phyloP scores from a whole-genome alignment of 1,140 invertebrate species.

The Heliconius hewitsoni region DNA sequence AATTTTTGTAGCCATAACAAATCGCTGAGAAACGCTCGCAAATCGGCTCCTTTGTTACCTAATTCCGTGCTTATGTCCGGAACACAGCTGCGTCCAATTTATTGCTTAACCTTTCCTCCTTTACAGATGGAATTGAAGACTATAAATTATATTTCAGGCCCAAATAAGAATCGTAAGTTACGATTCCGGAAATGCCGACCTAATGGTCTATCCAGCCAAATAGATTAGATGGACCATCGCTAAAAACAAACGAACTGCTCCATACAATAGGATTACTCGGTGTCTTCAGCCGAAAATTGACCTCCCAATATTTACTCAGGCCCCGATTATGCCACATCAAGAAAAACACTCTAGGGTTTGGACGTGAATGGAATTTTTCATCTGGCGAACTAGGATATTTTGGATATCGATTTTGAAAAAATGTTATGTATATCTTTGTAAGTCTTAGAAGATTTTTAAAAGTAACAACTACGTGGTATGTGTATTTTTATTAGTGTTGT shows the following conservation, averaged over 20 bases:
- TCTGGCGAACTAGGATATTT: neutral
- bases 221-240: constrained; percentile 59
- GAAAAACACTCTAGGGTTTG: constrained; percentile 32
- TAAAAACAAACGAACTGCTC: constrained; percentile 46
- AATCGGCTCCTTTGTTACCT: constrained; percentile 74
- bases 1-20: constrained; percentile 57
- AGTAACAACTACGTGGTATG: neutral
- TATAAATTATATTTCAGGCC: constrained; percentile 79
- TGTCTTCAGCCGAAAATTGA: constrained; percentile 39
- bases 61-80: constrained; percentile 74
- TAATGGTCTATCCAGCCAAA: constrained; percentile 71
- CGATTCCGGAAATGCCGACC: constrained; percentile 64
- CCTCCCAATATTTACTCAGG: constrained; percentile 42
- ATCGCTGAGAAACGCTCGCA: constrained; percentile 57
- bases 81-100: constrained; percentile 78
- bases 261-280: constrained; percentile 35
- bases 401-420: neutral
- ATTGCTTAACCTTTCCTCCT: constrained; percentile 78
- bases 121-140: constrained; percentile 76
- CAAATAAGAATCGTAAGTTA: constrained; percentile 77
- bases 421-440: neutral
- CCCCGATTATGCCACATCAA: constrained; percentile 38
- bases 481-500: too few species aligned
- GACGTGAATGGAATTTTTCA: constrained; percentile 28
- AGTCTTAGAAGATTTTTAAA: neutral